Base-by-base conservation (phyloP, 2,888 invertebrate genomes). In the Synanthedon formicaeformis region DNA sequence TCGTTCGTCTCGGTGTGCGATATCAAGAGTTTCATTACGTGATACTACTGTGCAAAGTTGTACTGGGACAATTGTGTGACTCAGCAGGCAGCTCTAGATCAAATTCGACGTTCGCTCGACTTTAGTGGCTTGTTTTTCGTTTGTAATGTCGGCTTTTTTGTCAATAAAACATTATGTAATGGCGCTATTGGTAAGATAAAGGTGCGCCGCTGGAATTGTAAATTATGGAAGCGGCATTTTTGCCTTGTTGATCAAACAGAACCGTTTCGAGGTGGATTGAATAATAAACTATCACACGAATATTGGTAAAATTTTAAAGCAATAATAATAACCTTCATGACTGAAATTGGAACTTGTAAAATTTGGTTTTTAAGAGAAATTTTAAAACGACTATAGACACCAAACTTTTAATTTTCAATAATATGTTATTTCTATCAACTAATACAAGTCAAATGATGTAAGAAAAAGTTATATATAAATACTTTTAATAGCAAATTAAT, bases 31-130 rank as follows among this genome's bases (percentile, higher is more conserved):
- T 45, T 45, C 14, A 45, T 45, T 13, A 14, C 13, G 45, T 13
- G n/a, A 14, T 6, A 13, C 45, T 13, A 45, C 45, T 45, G 45
- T 45, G 6, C 11, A 14, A 13, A 13, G 6, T 13, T n/a, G n/a
- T 45, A 45, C 14, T 45, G 45, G n/a, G 45, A 14, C 73, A 73
- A 77, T 79, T 75, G 73, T 73, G 73, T 84, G 84, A 85, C 73
- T 84, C 83, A 81, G 82, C 81, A 72, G 59, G 68, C 64, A 70
- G 73, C 74, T 73, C 72, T 78, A 78, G 75, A 81, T 82, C 83
- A 80, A 82, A 82, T 80, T 81, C 81, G 76, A 80, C 80, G 69
- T 73, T 34, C 57, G 60, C 71, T 74, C 73, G 65, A 73, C 71
- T 77, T 72, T 66, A 71, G 71, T 69, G 71, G 75, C 77, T 76